These are phyloP conservation scores for Drosophila subquinaria DNA, from an alignment of 2,888 invertebrate species.

Conservation along the genomic window DNA sequence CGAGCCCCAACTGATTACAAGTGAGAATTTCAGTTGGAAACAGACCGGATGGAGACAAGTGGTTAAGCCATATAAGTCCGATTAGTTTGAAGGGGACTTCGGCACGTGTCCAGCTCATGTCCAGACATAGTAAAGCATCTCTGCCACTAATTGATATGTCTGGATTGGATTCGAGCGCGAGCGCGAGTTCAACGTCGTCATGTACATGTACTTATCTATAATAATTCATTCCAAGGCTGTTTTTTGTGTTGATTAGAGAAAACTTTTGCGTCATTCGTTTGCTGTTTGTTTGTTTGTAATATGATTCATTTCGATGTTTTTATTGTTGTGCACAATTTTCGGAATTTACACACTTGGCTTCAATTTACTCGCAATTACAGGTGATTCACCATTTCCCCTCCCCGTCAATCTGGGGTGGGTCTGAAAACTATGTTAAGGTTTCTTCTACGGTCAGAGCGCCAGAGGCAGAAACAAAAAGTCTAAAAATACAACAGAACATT, in stretches of 20 bases:
- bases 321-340: constrained; percentile 15
- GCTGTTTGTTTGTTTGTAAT: constrained; percentile 42
- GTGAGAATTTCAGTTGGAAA: constrained; percentile 30
- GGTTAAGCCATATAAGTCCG: constrained; percentile 12
- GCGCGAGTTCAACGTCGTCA: constrained; percentile 17
- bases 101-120: constrained; percentile 38
- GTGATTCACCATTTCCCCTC: constrained; percentile 4
- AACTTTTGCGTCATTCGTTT: constrained; percentile 42
- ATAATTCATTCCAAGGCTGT: constrained; percentile 18
- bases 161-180: background rate
- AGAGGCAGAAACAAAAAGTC: constrained; percentile 9
- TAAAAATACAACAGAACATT: constrained; percentile 31
- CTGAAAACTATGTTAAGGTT: constrained; percentile 33
- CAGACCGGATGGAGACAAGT: constrained; percentile 30
- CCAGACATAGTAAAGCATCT: background rate
- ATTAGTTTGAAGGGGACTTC: background rate
- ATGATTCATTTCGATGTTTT: constrained; percentile 42
- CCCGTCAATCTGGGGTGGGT: background rate
- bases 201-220: constrained; percentile 27
- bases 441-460: constrained; percentile 1
- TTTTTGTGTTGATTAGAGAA: constrained; percentile 29
- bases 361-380: constrained; percentile 5
- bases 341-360: constrained; percentile 16
- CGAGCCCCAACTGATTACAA: constrained; percentile 25
- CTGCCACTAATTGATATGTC: background rate